Evolutionary conservation across 2,888 invertebrate species (phyloP), one percentile per base, ranked within the genome.

Genomic region (Cephus sareptanus): DNA sequence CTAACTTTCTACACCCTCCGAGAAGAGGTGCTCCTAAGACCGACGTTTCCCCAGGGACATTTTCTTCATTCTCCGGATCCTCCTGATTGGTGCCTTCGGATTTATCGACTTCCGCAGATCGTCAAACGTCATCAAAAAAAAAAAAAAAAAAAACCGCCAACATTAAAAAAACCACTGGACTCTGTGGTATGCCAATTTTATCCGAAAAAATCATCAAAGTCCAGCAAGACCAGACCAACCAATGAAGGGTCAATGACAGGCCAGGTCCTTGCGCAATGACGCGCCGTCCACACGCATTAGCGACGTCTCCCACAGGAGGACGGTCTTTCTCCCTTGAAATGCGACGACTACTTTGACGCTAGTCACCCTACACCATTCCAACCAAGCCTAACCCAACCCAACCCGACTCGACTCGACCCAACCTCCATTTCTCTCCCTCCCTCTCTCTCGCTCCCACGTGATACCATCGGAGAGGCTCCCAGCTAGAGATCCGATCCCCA

Each of bases 341-440:
- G 74, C 34, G 74, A 74, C 74, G 74, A 35, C 74, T 30, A 34
- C 74, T 69, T 77, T 77, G 71, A 15, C 77, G 69, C 74, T 23
- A 56, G 40, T 73, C 77, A 77, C 76, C 73, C 73, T 76, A 40
- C 31, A 13, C 75, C 75, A 9, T 68, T 30, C 23, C 34, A 30
- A 34, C 34, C 34, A 23, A 13, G 11, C 34, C 74, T 34, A 35
- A 69, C 69, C 75, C 40, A 56, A 23, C 40, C 40, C 40, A 56
- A 56, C 40, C 40, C 0, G 23, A 56, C 75, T 69, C 75, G n/a
- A 56, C 40, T 69, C 75, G n/a, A 56, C 40, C 71, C 56, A 34
- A 34, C 73, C 79, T 75, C 73, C 34, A 40, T 74, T 30, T 75
- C 78, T 69, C 78, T 75, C 11, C 35, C 78, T 35, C 76, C 35